Base-by-base conservation (phyloP, 1,140 invertebrate species). In the Drosophila nebulosa region DNA sequence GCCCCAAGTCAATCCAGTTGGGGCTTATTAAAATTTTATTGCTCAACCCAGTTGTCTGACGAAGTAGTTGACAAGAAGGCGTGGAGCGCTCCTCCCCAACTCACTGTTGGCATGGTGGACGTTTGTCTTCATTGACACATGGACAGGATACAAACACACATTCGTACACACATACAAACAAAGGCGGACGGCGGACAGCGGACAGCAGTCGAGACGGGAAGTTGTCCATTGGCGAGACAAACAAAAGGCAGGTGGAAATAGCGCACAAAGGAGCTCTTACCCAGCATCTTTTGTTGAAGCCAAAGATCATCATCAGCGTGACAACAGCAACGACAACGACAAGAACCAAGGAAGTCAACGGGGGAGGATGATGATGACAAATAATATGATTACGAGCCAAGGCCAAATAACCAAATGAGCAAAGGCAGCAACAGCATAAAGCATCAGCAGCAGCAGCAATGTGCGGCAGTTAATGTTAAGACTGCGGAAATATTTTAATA, bases 401-500 rank as follows among this genome's bases (percentile, higher is more conserved):
- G 52, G 57, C 56, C 53, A 50, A 59, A 74, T 39, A 64, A 62
- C 58, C 46, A 85, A 86, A 72, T 79, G 79, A 85, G 64, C 74
- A 62, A 46, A 35, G 46, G 42, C 63, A 60, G 36, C 16, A 46
- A 16, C 16, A 36, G 70, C 62, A 62, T n/a, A n/a, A n/a, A 36
- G 35, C 12, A 32, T 65, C 62, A 63, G 42, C 63, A 60, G 35
- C 6, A 42, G 39, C 16, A 26, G 66, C 63, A 59, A 30, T 30
- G 27, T 30, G 63, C 51, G 53, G 35, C 74, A 78, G 74, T 78
- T 78, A 78, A 77, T 73, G 66, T 71, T 53, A 58, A 66, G 36
- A 53, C 51, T 67, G 74, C 67, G 73, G 83, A 83, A 88, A 88
- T 86, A 88, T 88, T 88, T 88, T 88, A 88, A 88, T 88, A 88